Conservation (phyloP, 2,888 invertebrate genomes). For the Drosophila pseudotalamancana region DNA sequence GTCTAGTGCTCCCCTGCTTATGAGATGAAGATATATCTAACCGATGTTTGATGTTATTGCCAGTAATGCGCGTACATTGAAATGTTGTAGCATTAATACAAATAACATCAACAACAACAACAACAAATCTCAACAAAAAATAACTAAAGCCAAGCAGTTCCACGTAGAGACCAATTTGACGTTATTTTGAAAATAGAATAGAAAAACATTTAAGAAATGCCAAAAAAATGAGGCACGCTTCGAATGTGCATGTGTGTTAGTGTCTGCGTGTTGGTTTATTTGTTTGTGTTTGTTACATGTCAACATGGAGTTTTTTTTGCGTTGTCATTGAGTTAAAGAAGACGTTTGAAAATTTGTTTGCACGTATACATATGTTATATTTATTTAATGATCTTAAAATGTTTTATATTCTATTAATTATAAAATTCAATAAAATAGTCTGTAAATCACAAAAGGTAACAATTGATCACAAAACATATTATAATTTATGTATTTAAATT, state of each 20-base stretch:
- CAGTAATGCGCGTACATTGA: conserved; percentile 62
- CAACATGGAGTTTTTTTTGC: conserved; percentile 25
- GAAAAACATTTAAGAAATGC: conserved; percentile 31
- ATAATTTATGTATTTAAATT: too few relatives aligned
- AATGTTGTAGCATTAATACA: conserved; percentile 51
- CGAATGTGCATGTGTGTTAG: background rate
- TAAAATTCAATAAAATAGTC: too few relatives aligned
- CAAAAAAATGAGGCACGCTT: conserved; percentile 50
- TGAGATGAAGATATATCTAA: conserved; percentile 76
- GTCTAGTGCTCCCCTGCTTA: conserved; percentile 53
- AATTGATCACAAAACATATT: too few relatives aligned
- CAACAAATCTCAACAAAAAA: conserved; percentile 3
- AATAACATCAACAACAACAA: conserved; percentile 16
- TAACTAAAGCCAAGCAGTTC: background rate
- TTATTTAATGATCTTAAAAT: too few relatives aligned
- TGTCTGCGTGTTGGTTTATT: background rate
- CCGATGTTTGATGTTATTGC: conserved; percentile 79
- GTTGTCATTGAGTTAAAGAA: conserved; percentile 26
- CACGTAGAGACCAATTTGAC: conserved; percentile 1
- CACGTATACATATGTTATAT: too few relatives aligned
- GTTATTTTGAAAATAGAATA: conserved; percentile 40
- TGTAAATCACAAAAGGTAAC: too few relatives aligned
- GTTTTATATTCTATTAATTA: too few relatives aligned
- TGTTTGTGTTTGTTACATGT: conserved; percentile 13
- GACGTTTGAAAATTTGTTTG: too few relatives aligned